These are phyloP conservation scores for Diabrotica virgifera DNA, from an alignment of 1,140 invertebrate species.

Conservation along the genomic window DNA sequence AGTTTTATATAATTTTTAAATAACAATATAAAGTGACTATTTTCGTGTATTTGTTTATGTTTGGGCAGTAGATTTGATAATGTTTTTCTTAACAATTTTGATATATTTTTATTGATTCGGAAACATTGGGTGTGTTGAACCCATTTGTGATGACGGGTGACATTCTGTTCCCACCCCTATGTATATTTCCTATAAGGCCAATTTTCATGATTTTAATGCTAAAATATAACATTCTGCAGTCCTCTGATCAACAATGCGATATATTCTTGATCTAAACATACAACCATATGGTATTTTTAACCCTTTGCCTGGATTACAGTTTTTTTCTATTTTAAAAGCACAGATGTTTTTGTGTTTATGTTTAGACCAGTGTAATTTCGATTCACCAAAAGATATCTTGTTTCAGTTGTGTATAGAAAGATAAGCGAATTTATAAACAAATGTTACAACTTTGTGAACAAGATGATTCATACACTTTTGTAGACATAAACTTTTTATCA, in stretches of 20 bases:
- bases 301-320: constrained; percentile 9
- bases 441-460: too few relatives aligned
- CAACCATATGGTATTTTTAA: constrained; percentile 21
- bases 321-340: constrained; percentile 8
- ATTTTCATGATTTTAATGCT: constrained; percentile 17
- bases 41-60: constrained; percentile 22
- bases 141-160: constrained; percentile 30
- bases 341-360: constrained; percentile 24
- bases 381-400: background rate
- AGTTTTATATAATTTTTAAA: background rate
- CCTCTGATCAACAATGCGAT: constrained; percentile 14
- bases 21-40: constrained; percentile 15
- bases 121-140: constrained; percentile 39
- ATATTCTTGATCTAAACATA: background rate
- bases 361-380: background rate
- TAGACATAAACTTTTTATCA: too few relatives aligned
- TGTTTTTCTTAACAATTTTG: constrained; percentile 27
- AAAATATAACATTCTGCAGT: constrained; percentile 20
- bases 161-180: constrained; percentile 26
- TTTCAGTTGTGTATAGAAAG: background rate
- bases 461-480: too few relatives aligned
- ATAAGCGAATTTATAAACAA: too few relatives aligned
- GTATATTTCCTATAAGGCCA: constrained; percentile 20
- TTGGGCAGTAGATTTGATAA: constrained; percentile 5
- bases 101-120: constrained; percentile 36